Conservation (phyloP, 2,888 invertebrate genomes). For the Leistus spinibarbis region DNA sequence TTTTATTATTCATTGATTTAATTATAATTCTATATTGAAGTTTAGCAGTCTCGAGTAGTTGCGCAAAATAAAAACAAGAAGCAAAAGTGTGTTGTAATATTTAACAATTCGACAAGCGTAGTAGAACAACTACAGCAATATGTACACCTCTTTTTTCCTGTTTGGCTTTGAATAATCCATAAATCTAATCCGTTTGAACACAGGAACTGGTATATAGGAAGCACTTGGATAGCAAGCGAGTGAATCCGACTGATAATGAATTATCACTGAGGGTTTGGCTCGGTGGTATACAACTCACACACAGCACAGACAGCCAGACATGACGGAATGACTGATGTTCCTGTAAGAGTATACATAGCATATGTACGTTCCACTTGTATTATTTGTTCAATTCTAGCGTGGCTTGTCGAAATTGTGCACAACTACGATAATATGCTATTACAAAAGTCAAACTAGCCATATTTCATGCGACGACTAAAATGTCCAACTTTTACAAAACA, state of each 20-base stretch:
- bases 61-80: not conserved
- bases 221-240: not conserved
- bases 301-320: not conserved
- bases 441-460: not conserved
- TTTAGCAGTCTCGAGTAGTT: not conserved
- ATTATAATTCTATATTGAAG: not conserved
- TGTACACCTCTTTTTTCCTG: not conserved
- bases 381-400: not conserved
- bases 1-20: not conserved
- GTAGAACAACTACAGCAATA: not conserved
- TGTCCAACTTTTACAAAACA: not conserved
- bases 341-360: not conserved
- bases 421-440: not conserved
- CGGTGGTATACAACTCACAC: not conserved
- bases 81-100: not conserved
- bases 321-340: not conserved
- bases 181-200: not conserved
- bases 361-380: not conserved
- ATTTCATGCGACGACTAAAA: not conserved
- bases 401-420: not conserved
- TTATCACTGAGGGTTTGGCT: not conserved
- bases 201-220: not conserved
- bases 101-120: not conserved
- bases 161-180: not conserved
- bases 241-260: slow-evolving; percentile 7